Conservation (phyloP, 1,140 invertebrate species). For the Atta texana region DNA sequence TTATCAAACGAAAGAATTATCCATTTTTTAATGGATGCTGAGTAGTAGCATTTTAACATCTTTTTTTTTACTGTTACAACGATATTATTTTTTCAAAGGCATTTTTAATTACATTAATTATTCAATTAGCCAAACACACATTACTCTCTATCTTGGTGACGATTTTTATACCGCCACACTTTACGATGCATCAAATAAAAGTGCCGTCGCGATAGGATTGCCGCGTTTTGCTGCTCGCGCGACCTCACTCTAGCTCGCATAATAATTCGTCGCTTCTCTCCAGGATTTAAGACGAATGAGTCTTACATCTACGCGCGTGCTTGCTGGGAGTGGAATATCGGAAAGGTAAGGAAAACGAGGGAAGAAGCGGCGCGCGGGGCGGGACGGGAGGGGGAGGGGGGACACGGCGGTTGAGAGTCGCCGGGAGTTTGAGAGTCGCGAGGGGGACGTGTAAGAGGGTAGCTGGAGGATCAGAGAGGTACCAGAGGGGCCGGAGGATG, state of each 20-base stretch:
- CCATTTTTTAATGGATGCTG: not conserved
- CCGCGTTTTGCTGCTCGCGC: constrained; percentile 38
- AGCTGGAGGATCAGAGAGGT: constrained; percentile 19
- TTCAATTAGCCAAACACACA: not conserved
- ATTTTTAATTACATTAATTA: constrained; percentile 37
- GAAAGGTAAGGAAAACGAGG: constrained; percentile 76
- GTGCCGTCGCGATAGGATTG: constrained; percentile 28
- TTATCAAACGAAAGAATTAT: not conserved
- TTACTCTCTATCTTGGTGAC: not conserved
- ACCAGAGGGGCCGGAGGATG: constrained; percentile 28
- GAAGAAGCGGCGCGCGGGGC: constrained; percentile 44
- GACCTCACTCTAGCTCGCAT: constrained; percentile 44
- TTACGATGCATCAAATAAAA: constrained; percentile 31
- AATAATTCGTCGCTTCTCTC: constrained; percentile 69
- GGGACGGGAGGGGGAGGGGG: not conserved
- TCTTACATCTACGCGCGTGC: constrained; percentile 72
- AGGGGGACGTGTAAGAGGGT: constrained; percentile 60
- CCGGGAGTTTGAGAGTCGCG: constrained; percentile 55
- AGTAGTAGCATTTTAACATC: not conserved
- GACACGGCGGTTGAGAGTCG: constrained; percentile 31
- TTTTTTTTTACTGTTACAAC: no score
- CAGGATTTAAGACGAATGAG: constrained; percentile 75
- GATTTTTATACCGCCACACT: constrained; percentile 36
- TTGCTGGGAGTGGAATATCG: constrained; percentile 72
- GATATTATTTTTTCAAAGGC: not conserved